Base-by-base conservation (phyloP, 1,140 invertebrate genomes). In the Cataglyphis hispanica region DNA sequence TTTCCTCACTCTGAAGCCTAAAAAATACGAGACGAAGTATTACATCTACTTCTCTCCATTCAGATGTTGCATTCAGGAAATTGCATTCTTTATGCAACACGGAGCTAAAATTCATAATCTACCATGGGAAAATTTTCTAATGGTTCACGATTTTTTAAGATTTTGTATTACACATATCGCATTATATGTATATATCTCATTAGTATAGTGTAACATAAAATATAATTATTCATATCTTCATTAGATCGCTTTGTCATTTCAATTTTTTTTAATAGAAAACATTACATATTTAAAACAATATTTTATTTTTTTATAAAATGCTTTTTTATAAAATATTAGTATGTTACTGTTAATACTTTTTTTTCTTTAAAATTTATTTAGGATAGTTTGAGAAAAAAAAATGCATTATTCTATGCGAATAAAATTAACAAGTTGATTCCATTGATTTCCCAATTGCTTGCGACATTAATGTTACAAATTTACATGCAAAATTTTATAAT, bases 381-480 rank as follows among this genome's bases (percentile, higher is more conserved):
- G n/a, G 6, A 10, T 8, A 53, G 8, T 34, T 11, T 11, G 19
- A 72, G 10, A 13, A 34, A 77, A 64, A 10, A 27, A 27, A 56
- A 80, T 37, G 2, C 63, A 25, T 66, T 43, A 7, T 22, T 13
- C 37, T 3, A 8, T 11, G 22, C 19, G 1, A 66, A 37, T 34
- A 37, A 81, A 81, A 31, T 19, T 43, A 56, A 56, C 34, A 22
- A 31, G 13, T 11, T 7, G n/a, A 64, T 25, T 37, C 16, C 13
- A 27, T 70, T 31, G 53, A 61, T 70, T 81, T 81, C 22, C 10
- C 53, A 37, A 70, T 70, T 4, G 7, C 22, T 81, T 25, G 16
- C 50, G 19, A 58, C 34, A 40, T 31, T 27, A 10, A 34, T 6
- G 6, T 31, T 8, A 5, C 13, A 56, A 81, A 43, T 19, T 70